Percentiles rank a stretch among this genome's conserved stretches.
Evolutionary conservation across 2,888 invertebrate species (phyloP).

Genomic region (Melanostoma mellinum): DNA sequence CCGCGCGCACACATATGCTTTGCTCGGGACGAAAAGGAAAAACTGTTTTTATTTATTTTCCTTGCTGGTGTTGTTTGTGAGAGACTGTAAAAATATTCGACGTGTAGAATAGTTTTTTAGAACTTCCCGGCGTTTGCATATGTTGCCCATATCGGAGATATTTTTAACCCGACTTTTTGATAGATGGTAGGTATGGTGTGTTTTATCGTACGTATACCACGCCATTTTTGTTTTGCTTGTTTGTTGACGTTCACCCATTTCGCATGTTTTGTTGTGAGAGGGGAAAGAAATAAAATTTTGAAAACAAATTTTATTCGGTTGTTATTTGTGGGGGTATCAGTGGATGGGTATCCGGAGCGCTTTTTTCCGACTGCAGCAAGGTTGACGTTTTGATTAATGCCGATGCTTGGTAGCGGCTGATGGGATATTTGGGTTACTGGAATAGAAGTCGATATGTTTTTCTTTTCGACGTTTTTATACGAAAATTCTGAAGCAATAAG

Average conservation of each 20-base stretch:
- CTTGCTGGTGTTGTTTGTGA: background rate
- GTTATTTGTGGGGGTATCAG: conserved; percentile 33
- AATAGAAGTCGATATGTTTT: conserved; percentile 22
- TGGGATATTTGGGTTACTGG: conserved; percentile 68
- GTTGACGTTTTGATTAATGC: conserved; percentile 70
- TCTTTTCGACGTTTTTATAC: background rate
- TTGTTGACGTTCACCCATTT: conserved; percentile 10
- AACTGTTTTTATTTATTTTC: conserved; percentile 17
- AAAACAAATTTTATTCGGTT: conserved; percentile 67
- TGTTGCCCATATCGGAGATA: conserved; percentile 52
- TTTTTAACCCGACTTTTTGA: conserved; percentile 36
- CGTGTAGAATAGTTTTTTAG: conserved; percentile 53
- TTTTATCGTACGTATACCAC: conserved; percentile 29
- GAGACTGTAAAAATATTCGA: conserved; percentile 56
- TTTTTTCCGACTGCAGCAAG: conserved; percentile 36
- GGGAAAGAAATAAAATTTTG: conserved; percentile 46
- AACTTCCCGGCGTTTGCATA: conserved; percentile 53
- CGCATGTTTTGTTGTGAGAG: conserved; percentile 23
- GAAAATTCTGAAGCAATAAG: too few relatives aligned
- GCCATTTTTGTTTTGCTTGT: conserved; percentile 8
- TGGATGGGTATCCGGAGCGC: conserved; percentile 20
- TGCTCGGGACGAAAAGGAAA: conserved; percentile 54
- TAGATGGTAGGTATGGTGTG: conserved; percentile 46
- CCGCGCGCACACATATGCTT: conserved; percentile 15
- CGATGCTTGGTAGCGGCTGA: conserved; percentile 62